A percentile compares a stretch with the other conserved stretches of the same genome.
Conservation (phyloP, 1,140 invertebrate species). For the Triops longicaudatus region DNA sequence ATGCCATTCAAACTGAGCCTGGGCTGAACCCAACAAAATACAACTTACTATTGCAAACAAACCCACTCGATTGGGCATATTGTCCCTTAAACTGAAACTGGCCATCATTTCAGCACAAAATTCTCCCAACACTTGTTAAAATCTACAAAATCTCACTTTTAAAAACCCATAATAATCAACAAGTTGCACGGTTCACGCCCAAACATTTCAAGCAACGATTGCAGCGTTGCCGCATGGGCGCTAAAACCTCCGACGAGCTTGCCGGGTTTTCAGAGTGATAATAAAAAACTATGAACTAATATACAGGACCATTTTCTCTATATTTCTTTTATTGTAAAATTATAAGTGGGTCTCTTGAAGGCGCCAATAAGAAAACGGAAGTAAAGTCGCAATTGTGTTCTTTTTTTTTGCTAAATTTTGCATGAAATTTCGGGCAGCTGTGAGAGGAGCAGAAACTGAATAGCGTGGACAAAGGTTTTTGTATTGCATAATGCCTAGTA, state of each 20-base stretch:
- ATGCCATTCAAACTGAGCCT: conserved; percentile 80
- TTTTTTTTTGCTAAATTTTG: conserved; percentile 7
- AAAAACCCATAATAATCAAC: background rate
- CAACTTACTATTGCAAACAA: background rate
- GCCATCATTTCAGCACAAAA: background rate
- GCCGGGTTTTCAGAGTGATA: background rate
- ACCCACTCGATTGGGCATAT: background rate
- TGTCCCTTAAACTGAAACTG: background rate
- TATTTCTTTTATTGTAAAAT: background rate
- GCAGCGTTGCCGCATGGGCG: background rate
- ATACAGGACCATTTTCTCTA: too few relatives aligned
- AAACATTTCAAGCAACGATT: conserved; percentile 2
- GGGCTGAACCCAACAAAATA: background rate
- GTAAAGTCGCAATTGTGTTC: conserved; percentile 6
- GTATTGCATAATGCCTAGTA: conserved; percentile 8
- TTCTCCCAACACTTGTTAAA: background rate
- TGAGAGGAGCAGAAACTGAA: background rate
- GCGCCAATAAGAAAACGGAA: background rate
- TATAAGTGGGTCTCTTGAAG: background rate
- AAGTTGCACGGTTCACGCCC: conserved; percentile 1
- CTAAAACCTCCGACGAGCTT: background rate
- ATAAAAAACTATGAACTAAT: background rate
- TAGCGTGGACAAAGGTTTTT: background rate
- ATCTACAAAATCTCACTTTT: background rate
- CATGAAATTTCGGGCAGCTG: conserved; percentile 12